A percentile compares a stretch with the other conserved stretches of the same genome.
Evolutionary conservation across 2,113 vertebrate genomes (phyloP).

Genomic region (Caloenas nicobarica): DNA sequence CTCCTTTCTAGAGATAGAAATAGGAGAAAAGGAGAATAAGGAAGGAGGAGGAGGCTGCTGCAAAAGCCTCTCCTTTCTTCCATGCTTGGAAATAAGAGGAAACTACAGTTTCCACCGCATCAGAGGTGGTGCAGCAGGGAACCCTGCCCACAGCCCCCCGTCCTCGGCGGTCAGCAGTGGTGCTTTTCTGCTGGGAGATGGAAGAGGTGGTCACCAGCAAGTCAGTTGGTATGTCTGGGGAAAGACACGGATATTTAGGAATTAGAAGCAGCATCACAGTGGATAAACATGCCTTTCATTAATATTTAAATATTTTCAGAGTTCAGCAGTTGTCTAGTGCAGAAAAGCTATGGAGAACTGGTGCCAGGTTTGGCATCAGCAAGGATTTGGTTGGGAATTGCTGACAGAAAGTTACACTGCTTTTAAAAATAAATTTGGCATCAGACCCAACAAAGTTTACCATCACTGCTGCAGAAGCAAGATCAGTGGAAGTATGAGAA

Average conservation of each 20-base stretch:
- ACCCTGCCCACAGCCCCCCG: background rate
- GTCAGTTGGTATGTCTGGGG: background rate
- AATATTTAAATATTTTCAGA: background rate
- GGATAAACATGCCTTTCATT: background rate
- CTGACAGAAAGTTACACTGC: background rate
- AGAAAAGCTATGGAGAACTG: background rate
- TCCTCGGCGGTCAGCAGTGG: background rate
- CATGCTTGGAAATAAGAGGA: background rate
- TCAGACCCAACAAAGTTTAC: background rate
- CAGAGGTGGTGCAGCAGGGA: background rate
- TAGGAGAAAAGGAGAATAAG: background rate
- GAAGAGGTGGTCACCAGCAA: background rate
- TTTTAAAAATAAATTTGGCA: background rate
- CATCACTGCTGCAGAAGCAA: background rate
- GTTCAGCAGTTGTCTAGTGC: background rate
- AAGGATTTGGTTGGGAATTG: background rate
- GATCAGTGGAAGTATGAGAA: background rate
- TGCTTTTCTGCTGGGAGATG: background rate
- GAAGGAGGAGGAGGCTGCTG: background rate
- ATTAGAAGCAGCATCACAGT: background rate
- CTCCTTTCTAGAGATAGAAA: background rate
- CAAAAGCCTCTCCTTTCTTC: background rate
- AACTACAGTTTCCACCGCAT: accelerated
- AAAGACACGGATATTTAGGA: background rate
- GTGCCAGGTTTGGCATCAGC: background rate